Evolutionary conservation across 1,140 invertebrate genomes (phyloP).

Genomic region (Macrostomum lignano): DNA sequence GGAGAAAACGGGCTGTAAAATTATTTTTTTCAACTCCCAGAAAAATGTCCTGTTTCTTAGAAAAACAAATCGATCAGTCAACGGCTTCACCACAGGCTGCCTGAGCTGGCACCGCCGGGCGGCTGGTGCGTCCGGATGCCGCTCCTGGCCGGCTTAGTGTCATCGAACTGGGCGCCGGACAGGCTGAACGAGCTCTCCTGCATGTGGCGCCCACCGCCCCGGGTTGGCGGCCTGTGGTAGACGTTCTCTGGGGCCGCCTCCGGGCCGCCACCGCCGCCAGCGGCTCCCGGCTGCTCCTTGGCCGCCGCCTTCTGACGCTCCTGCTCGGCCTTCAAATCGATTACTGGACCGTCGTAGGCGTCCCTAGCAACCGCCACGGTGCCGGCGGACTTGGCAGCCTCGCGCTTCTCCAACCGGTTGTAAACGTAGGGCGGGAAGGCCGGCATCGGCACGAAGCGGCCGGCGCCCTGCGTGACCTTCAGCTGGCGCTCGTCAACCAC

Average conservation of each 20-base stretch:
- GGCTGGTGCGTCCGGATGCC: constrained; percentile 24
- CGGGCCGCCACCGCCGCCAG: not conserved
- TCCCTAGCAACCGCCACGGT: not conserved
- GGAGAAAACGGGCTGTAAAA: no score
- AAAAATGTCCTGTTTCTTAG: no score
- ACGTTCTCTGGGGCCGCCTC: no score
- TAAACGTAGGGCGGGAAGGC: constrained; percentile 38
- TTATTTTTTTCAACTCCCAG: no score
- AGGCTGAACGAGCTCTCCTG: constrained; percentile 78
- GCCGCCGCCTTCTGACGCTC: not conserved
- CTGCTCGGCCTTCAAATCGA: constrained; percentile 8
- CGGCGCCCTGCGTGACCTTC: constrained; percentile 52
- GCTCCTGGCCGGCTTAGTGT: constrained; percentile 21
- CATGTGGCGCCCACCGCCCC: constrained; percentile 43
- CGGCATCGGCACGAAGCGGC: constrained; percentile 41
- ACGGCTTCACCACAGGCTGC: no score
- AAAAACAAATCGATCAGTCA: no score
- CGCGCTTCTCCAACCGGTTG: constrained; percentile 33
- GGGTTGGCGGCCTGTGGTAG: constrained; percentile 21
- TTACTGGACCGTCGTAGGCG: constrained; percentile 19
- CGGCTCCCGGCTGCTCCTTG: not conserved
- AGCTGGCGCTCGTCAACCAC: constrained; percentile 58
- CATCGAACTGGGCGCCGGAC: constrained; percentile 42
- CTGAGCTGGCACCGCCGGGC: no score
- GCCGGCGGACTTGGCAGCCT: constrained; percentile 12